Evolutionary conservation across 2,888 invertebrate genomes (phyloP), one percentile per base, ranked within the genome.

Genomic region (Mesopsocus fuscifrons): DNA sequence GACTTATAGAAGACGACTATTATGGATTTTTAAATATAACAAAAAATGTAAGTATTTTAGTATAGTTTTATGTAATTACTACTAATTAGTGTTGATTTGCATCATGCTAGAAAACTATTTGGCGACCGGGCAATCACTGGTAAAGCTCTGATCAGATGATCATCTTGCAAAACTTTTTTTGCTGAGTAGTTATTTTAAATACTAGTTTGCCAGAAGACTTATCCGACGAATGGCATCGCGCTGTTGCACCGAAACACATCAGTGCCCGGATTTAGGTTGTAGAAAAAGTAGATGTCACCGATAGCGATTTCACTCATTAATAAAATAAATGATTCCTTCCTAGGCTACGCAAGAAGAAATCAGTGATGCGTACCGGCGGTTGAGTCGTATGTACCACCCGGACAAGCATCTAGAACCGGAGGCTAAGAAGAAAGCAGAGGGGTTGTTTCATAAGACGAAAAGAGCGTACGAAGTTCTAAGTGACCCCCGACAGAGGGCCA

Each of bases 261-360:
- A n/a, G n/a, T n/a, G n/a, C n/a, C n/a, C n/a, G n/a, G n/a, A n/a
- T n/a, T n/a, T n/a, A n/a, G n/a, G n/a, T n/a, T n/a, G n/a, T n/a
- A n/a, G n/a, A n/a, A n/a, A n/a, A n/a, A n/a, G n/a, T n/a, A n/a
- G n/a, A n/a, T n/a, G n/a, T n/a, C n/a, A n/a, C n/a, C n/a, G n/a
- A n/a, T n/a, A n/a, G n/a, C n/a, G n/a, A n/a, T n/a, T n/a, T n/a
- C n/a, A n/a, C n/a, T n/a, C n/a, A n/a, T n/a, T n/a, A n/a, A n/a
- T n/a, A n/a, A n/a, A n/a, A n/a, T n/a, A n/a, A n/a, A n/a, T n/a
- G n/a, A n/a, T n/a, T 41, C 51, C 46, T 46, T 59, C 64, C 41
- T 57, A 98, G 97, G 97, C 97, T 5, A 70, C 83, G 31, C 65
- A 67, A 41, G 94, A 95, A 50, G 94, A 97, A 62, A 94, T 98